These are phyloP conservation scores for Oryzaephilus surinamensis DNA, from an alignment of 1,140 invertebrate genomes.

Conservation along the genomic window DNA sequence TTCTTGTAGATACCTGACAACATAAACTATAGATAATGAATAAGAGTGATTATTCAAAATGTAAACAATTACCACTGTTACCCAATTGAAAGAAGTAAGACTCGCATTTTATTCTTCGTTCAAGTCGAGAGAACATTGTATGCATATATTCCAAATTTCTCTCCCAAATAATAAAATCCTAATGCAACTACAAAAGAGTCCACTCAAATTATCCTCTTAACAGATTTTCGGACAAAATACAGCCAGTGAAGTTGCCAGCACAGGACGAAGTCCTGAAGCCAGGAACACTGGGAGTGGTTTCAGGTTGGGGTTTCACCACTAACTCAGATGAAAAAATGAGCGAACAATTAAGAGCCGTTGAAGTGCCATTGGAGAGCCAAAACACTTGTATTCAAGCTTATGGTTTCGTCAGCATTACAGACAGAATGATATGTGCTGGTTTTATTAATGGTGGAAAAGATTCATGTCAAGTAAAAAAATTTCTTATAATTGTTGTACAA, in stretches of 20 bases:
- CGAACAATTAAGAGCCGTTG: conserved; percentile 1
- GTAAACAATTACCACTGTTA: too few species aligned
- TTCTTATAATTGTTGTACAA: too few species aligned
- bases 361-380: conserved; percentile 1
- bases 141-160: too few species aligned
- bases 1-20: too few species aligned
- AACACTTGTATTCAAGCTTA: not conserved
- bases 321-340: not conserved
- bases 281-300: not conserved
- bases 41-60: too few species aligned
- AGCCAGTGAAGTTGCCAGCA: not conserved
- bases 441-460: conserved; percentile 1
- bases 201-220: not conserved
- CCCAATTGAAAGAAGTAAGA: too few species aligned
- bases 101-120: too few species aligned
- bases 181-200: not conserved
- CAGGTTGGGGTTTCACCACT: not conserved
- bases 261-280: not conserved
- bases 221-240: not conserved
- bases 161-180: too few species aligned
- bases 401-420: not conserved
- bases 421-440: conserved; percentile 6
- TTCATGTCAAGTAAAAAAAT: too few species aligned
- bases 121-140: too few species aligned
- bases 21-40: too few species aligned